A percentile compares a stretch with the other conserved stretches of the same genome.
Evolutionary conservation across 2,797 vertebrate genomes (phyloP).

Genomic region (Poecilia wingei): DNA sequence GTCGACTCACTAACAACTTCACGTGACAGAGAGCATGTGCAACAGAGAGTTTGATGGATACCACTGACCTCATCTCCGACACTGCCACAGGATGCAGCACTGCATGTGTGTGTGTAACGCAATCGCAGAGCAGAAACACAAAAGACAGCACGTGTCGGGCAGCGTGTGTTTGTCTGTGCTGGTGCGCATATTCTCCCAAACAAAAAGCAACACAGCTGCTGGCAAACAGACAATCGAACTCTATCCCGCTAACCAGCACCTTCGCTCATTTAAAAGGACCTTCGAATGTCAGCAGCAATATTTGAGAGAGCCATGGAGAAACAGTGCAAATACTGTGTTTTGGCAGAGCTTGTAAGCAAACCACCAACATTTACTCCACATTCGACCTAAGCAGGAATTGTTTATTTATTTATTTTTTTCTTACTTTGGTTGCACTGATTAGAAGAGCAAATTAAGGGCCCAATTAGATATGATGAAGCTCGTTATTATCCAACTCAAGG

Average conservation of each 20-base stretch:
- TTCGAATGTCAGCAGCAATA: not conserved
- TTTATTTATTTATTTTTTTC: not conserved
- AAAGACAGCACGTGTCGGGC: slow-evolving; percentile 25
- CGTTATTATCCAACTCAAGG: not conserved
- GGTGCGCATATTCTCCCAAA: not conserved
- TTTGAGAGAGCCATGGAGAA: not conserved
- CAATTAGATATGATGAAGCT: not conserved
- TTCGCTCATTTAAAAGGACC: not conserved
- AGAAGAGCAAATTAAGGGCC: not conserved
- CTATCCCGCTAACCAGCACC: not conserved
- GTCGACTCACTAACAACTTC: slow-evolving; percentile 16
- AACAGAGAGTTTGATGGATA: slow-evolving; percentile 37
- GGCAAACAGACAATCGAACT: not conserved
- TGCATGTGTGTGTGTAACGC: slow-evolving; percentile 26
- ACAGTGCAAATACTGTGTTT: not conserved
- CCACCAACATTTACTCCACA: not conserved
- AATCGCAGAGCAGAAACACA: slow-evolving; percentile 48
- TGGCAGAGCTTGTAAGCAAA: not conserved
- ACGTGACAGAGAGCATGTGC: slow-evolving; percentile 3
- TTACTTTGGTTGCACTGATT: not conserved
- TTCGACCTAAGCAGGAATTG: not conserved
- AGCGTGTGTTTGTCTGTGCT: not conserved
- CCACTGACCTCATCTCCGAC: slow-evolving; percentile 56
- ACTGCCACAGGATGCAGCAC: slow-evolving; percentile 37
- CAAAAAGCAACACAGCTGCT: slow-evolving; percentile 15